Percentiles rank a stretch among this genome's conserved stretches.
Evolutionary conservation across 2,113 vertebrate species (phyloP).

Genomic region (Amphiprion percula): DNA sequence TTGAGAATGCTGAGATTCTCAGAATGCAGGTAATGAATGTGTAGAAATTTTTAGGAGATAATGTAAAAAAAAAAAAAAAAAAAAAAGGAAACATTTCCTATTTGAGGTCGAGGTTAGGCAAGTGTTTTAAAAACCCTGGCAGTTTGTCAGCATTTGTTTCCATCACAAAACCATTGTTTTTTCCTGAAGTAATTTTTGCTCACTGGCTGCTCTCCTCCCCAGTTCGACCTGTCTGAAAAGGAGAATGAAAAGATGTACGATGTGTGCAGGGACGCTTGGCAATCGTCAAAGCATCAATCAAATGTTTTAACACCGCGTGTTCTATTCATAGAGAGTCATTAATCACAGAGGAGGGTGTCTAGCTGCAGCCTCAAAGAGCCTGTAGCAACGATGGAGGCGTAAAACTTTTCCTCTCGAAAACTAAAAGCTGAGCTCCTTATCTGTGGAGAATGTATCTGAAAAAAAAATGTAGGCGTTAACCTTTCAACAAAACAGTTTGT

Average conservation of each 20-base stretch:
- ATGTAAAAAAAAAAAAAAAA: too few species aligned
- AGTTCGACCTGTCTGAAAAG: slow-evolving; percentile 49
- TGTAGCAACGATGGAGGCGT: slow-evolving; percentile 35
- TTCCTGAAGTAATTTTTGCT: slow-evolving; percentile 38
- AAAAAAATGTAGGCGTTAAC: slow-evolving; percentile 50
- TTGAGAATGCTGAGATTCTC: too few species aligned
- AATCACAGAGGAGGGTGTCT: slow-evolving; percentile 69
- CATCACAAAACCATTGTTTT: slow-evolving; percentile 16
- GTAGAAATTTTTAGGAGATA: too few species aligned
- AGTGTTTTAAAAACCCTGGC: slow-evolving; percentile 30
- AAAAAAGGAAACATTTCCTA: not conserved
- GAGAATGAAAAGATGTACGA: slow-evolving; percentile 63
- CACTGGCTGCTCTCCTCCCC: slow-evolving; percentile 25
- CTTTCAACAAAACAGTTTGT: slow-evolving; percentile 22
- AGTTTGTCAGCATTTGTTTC: slow-evolving; percentile 25
- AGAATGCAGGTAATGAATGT: too few species aligned
- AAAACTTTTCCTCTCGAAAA: slow-evolving; percentile 50
- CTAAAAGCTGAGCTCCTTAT: slow-evolving; percentile 38
- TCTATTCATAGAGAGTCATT: slow-evolving; percentile 77
- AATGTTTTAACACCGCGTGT: slow-evolving; percentile 62
- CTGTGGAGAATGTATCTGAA: slow-evolving; percentile 30
- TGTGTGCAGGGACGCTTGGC: slow-evolving; percentile 58
- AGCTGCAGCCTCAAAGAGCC: slow-evolving; percentile 52
- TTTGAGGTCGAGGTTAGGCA: not conserved
- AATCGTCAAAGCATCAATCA: slow-evolving; percentile 77